Evolutionary conservation across 2,113 vertebrate species (phyloP), one percentile per base, ranked within the genome.

Genomic region (Mesocricetus auratus): DNA sequence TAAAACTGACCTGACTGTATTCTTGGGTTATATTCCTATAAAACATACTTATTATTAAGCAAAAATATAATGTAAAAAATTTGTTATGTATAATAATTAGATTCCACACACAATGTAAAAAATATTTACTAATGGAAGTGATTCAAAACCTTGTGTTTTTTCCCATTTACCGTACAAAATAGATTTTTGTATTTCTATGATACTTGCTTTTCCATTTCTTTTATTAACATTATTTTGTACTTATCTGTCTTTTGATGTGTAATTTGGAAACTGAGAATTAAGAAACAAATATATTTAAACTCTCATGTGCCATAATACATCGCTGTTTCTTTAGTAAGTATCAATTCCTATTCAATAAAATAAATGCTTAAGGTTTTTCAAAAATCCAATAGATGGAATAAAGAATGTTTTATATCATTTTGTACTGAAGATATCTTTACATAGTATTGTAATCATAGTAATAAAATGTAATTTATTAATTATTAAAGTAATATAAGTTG

Each of bases 401-500:
- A 85, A 75, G 9, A 82, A 26, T 82, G 53, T 68, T 94, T 93
- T 45, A 58, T 5, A 22, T 0, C 60, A 75, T 42, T 88, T 94
- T 85, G 21, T 60, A 19, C 21, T 85, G 3, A 88, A 26, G 12
- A 31, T 16, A 4, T 82, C 69, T 92, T 16, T 1, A 64, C 36
- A 21, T 29, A 47, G 3, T 33, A 58, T 0, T 88, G 11, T 69
- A 74, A 19, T 47, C 19, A 60, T 64, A 83, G 6, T 50, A 24
- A 36, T 53, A 2, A 31, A 87, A 15, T 87, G 0, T 7, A 69
- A 7, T 74, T 5, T 0, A 17, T 77, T 56, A 42, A 12, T 53
- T 94, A 69, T 79, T 94, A 86, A 75, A 87, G 13, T 91, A 95
- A 90, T 89, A 79, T 36, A 90, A 91, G 75, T 31, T 94, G 9